phyloP scores from a whole-genome alignment of 2,113 vertebrate genomes.

The Erythrocebus patas region DNA sequence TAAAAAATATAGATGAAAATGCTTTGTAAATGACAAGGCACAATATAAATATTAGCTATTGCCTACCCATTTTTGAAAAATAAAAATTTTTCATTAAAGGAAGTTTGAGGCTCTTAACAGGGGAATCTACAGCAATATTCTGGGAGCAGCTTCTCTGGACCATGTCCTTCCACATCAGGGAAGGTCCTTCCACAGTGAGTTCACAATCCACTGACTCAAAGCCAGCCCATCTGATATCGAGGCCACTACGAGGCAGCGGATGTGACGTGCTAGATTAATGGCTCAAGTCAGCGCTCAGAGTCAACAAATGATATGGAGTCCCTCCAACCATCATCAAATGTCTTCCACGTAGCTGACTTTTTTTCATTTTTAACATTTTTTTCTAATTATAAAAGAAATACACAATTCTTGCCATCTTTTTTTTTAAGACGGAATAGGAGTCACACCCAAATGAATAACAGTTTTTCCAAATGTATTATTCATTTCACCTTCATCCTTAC shows the following conservation, averaged over 20 bases:
- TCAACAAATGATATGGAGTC: not conserved
- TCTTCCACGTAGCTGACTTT: not conserved
- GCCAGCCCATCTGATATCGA: not conserved
- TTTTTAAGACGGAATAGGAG: not conserved
- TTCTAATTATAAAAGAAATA: not conserved
- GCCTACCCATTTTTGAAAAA: not conserved
- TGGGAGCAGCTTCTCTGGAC: not conserved
- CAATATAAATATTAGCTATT: not conserved
- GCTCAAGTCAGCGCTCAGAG: not conserved
- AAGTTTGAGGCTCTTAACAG: not conserved
- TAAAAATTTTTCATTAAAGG: not conserved
- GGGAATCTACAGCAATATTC: not conserved
- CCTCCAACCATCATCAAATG: not conserved
- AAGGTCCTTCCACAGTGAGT: not conserved
- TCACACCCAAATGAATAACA: not conserved
- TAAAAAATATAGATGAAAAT: not conserved
- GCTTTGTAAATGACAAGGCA: not conserved
- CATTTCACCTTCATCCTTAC: not conserved
- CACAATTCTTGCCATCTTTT: not conserved
- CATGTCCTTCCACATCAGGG: too few species aligned
- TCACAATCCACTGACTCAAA: not conserved
- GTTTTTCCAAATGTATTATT: not conserved
- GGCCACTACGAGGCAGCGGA: rapidly evolving
- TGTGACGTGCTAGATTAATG: rapidly evolving
- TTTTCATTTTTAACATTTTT: constrained; percentile 14